Conservation (phyloP, 2,797 vertebrate genomes). For the Cheirogaleus major region DNA sequence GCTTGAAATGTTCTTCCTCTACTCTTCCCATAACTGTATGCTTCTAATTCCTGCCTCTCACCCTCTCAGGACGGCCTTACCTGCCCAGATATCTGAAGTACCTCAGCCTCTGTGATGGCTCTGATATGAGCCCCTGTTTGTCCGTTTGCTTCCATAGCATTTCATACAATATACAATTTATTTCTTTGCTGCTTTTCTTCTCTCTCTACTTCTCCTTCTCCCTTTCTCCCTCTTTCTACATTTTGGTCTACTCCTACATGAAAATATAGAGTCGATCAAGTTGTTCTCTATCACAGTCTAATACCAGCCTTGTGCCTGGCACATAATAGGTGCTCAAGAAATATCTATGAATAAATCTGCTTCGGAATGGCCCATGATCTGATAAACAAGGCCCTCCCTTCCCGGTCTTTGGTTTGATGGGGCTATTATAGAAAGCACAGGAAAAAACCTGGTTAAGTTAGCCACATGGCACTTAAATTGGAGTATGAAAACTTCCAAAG, state of each 20-base stretch:
- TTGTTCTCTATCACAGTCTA: not conserved
- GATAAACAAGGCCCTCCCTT: not conserved
- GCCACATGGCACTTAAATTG: constrained; percentile 1
- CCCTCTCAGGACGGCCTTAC: not conserved
- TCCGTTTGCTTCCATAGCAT: not conserved
- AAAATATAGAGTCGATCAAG: not conserved
- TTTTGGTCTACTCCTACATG: not conserved
- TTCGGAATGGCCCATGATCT: not conserved
- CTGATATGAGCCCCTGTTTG: not conserved
- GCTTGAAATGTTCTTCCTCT: not conserved
- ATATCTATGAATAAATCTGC: not conserved
- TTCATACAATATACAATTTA: not conserved
- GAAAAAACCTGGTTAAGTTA: constrained; percentile 21
- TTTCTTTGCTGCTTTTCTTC: not conserved
- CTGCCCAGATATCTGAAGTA: not conserved
- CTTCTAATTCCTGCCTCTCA: not conserved
- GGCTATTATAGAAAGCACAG: constrained; percentile 38
- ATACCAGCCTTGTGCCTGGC: not conserved
- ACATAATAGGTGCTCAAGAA: not conserved
- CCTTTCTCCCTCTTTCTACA: not conserved
- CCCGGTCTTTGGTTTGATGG: not conserved
- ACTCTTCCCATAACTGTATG: not conserved
- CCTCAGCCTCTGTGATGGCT: not conserved
- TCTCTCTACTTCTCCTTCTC: not conserved
- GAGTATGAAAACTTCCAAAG: constrained; percentile 60